Percentiles rank a stretch among this genome's conserved stretches.
Evolutionary conservation across 2,888 invertebrate genomes (phyloP).

Genomic region (Kuschelorhynchus macadamiae): DNA sequence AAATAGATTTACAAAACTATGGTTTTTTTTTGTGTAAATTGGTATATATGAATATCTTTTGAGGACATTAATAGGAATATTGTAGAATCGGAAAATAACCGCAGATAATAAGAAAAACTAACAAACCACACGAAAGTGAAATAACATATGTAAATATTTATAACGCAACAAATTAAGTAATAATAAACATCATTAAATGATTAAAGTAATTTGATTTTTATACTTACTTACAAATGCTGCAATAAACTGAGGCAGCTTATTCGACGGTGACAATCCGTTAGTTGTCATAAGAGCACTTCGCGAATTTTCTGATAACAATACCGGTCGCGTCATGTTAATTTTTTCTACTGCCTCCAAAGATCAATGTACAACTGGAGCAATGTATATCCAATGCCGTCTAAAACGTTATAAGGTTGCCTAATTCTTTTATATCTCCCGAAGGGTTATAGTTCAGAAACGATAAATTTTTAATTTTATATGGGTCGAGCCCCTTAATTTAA

Average conservation of each 20-base stretch:
- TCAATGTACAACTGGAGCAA: too few relatives aligned
- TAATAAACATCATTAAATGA: too few relatives aligned
- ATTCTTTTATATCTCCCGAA: conserved; percentile 35
- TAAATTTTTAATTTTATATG: conserved; percentile 16
- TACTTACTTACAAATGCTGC: conserved; percentile 61
- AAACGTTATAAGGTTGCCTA: conserved; percentile 14
- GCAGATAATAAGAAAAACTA: too few relatives aligned
- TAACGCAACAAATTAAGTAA: too few relatives aligned
- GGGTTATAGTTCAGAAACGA: conserved; percentile 27
- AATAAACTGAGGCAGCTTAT: conserved; percentile 60
- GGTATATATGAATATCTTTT: too few relatives aligned
- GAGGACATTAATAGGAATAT: too few relatives aligned
- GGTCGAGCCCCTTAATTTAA: conserved; percentile 29
- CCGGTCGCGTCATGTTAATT: conserved; percentile 53
- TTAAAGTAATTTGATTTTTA: background rate
- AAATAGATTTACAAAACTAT: too few relatives aligned
- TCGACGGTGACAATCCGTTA: conserved; percentile 41
- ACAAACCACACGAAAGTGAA: too few relatives aligned
- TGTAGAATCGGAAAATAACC: too few relatives aligned
- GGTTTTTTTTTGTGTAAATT: too few relatives aligned
- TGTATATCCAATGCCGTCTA: conserved; percentile 15
- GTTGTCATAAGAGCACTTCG: conserved; percentile 52
- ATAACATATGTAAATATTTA: too few relatives aligned
- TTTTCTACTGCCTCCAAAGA: too few relatives aligned
- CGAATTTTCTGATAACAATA: conserved; percentile 57